Evolutionary conservation across 1,140 invertebrate genomes (phyloP).

Genomic region (Sesamia nonagrioides): DNA sequence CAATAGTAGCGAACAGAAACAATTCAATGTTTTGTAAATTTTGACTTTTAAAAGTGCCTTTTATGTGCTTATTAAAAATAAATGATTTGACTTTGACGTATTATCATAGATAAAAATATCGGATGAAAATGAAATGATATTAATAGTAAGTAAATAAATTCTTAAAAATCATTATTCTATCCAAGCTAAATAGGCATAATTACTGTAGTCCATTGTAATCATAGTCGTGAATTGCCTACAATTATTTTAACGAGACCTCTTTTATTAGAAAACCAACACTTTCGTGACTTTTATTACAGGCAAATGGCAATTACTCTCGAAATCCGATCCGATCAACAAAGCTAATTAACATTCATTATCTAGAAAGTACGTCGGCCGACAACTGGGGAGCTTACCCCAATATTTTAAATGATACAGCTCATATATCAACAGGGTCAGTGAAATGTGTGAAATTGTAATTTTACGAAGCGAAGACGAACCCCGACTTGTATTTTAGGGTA

Average conservation of each 20-base stretch:
- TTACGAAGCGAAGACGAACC: slow-evolving; percentile 7
- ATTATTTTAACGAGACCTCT: slow-evolving; percentile 11
- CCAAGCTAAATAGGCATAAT: too few relatives aligned
- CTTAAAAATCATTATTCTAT: too few relatives aligned
- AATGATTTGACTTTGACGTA: too few relatives aligned
- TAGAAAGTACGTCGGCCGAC: not conserved
- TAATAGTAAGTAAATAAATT: too few relatives aligned
- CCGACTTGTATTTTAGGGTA: not conserved
- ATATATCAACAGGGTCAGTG: slow-evolving; percentile 47
- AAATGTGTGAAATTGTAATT: slow-evolving; percentile 52
- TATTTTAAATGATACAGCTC: slow-evolving; percentile 50
- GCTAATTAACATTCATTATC: slow-evolving; percentile 28
- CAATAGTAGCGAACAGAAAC: too few relatives aligned
- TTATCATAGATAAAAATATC: too few relatives aligned
- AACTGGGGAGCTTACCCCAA: slow-evolving; percentile 28
- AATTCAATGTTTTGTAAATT: too few relatives aligned
- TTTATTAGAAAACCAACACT: slow-evolving; percentile 23
- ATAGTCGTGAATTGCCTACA: not conserved
- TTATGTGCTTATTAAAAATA: too few relatives aligned
- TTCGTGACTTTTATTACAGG: slow-evolving; percentile 27
- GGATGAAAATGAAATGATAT: too few relatives aligned
- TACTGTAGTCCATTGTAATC: not conserved
- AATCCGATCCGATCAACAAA: slow-evolving; percentile 21
- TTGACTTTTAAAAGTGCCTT: too few relatives aligned
- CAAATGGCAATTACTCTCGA: slow-evolving; percentile 24